Percentiles rank a stretch among this genome's conserved stretches.
Evolutionary conservation across 2,888 invertebrate species (phyloP).

Genomic region (Aphodius sticticus): DNA sequence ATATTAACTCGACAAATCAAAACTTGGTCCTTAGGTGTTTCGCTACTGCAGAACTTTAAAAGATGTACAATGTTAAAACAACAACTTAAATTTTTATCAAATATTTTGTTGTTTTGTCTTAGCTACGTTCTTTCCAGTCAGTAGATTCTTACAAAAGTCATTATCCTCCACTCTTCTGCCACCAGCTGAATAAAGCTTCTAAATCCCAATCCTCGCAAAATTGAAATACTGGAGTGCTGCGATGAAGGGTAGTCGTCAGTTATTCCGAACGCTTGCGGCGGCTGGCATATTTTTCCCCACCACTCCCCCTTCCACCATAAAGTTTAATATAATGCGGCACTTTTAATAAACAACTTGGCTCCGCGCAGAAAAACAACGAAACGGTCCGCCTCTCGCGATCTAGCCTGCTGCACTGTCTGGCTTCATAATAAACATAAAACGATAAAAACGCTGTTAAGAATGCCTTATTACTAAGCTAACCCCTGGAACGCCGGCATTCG

Average conservation of each 20-base stretch:
- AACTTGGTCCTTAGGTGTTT: no score
- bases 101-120: no score
- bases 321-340: slow-evolving; percentile 4
- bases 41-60: no score
- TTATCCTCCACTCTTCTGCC: not conserved
- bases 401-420: not conserved
- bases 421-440: not conserved
- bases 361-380: not conserved
- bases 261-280: not conserved
- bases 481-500: not conserved
- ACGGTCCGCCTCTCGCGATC: not conserved
- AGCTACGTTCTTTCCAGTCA: not conserved
- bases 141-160: not conserved
- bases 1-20: no score
- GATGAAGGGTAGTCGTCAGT: not conserved
- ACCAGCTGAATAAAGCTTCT: not conserved
- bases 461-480: not conserved
- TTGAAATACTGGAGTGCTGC: not conserved
- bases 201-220: not conserved
- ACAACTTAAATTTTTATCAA: no score
- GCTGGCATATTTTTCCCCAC: not conserved
- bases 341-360: not conserved
- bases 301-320: not conserved
- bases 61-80: no score
- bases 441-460: not conserved